phyloP scores from a whole-genome alignment of 2,797 vertebrate species.

The Sebastes aleutianus region DNA sequence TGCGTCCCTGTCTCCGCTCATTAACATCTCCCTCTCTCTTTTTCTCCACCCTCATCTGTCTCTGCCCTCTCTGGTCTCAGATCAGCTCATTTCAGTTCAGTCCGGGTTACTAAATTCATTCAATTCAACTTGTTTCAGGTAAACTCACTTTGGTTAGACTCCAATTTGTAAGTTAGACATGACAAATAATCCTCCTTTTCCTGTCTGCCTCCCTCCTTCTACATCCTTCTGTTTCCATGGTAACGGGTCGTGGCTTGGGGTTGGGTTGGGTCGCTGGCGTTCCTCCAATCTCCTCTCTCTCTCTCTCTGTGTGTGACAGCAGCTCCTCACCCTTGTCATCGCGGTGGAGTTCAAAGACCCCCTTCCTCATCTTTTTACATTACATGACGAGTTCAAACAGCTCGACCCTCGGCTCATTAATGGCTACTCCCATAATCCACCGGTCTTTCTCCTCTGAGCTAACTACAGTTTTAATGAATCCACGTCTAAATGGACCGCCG shows the following conservation, averaged over 20 bases:
- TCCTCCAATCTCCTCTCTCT: neutral
- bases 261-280: constrained; percentile 29
- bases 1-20: constrained; percentile 51
- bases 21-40: constrained; percentile 40
- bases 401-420: constrained; percentile 42
- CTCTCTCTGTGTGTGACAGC: neutral
- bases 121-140: neutral
- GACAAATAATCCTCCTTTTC: neutral
- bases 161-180: neutral
- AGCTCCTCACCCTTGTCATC: constrained; percentile 6
- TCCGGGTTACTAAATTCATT: neutral
- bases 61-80: constrained; percentile 27
- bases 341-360: constrained; percentile 6
- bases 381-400: constrained; percentile 25
- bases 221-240: constrained; percentile 57
- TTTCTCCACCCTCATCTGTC: constrained; percentile 8
- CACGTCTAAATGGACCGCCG: constrained; percentile 13
- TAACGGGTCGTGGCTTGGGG: constrained; percentile 51
- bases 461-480: constrained; percentile 36
- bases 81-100: constrained; percentile 21
- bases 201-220: neutral
- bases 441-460: constrained; percentile 27
- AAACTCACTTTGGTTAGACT: neutral
- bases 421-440: constrained; percentile 23
- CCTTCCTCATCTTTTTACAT: constrained; percentile 12